A percentile compares a stretch with the other conserved stretches of the same genome.
These are phyloP conservation scores for Labrus mixtus DNA, from an alignment of 2,113 vertebrate genomes.

Conservation along the genomic window DNA sequence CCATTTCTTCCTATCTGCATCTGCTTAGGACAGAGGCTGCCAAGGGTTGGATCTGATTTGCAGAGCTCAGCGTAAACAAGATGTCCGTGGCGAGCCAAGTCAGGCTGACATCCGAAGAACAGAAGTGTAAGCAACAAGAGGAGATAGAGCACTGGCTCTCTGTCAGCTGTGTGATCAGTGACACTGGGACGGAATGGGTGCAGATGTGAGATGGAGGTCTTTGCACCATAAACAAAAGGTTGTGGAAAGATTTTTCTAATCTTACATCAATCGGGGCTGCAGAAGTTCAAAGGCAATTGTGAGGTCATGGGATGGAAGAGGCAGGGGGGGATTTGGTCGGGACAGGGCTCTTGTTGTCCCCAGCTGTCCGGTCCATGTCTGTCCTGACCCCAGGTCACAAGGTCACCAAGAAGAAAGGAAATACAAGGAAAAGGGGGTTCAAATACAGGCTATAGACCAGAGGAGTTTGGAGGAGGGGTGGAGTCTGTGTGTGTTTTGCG, in stretches of 20 bases:
- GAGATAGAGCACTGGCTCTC: constrained; percentile 33
- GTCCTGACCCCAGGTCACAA: constrained; percentile 59
- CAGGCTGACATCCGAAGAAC: constrained; percentile 48
- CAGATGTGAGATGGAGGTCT: constrained; percentile 50
- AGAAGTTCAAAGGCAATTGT: constrained; percentile 75
- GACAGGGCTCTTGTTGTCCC: constrained; percentile 76
- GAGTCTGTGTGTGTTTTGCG: constrained; percentile 46
- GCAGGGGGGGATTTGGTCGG: constrained; percentile 43
- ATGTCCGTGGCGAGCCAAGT: constrained; percentile 31
- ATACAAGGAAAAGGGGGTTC: constrained; percentile 56
- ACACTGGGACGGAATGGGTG: constrained; percentile 43
- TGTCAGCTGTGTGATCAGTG: constrained; percentile 44
- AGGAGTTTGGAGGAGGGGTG: constrained; percentile 41
- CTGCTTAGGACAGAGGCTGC: constrained; percentile 51
- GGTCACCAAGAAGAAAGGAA: constrained; percentile 75
- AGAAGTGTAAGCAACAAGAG: constrained; percentile 11
- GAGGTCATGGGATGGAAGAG: constrained; percentile 71
- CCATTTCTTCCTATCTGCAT: constrained; percentile 60
- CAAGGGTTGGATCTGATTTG: constrained; percentile 66
- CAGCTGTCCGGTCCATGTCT: constrained; percentile 76
- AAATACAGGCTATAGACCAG: constrained; percentile 58
- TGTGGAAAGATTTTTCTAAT: constrained; percentile 39
- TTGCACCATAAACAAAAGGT: constrained; percentile 35
- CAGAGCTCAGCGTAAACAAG: constrained; percentile 61
- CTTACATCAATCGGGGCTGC: constrained; percentile 15